Evolutionary conservation across 2,888 invertebrate genomes (phyloP), one percentile per base, ranked within the genome.

Genomic region (Pardosa pseudoannulata): DNA sequence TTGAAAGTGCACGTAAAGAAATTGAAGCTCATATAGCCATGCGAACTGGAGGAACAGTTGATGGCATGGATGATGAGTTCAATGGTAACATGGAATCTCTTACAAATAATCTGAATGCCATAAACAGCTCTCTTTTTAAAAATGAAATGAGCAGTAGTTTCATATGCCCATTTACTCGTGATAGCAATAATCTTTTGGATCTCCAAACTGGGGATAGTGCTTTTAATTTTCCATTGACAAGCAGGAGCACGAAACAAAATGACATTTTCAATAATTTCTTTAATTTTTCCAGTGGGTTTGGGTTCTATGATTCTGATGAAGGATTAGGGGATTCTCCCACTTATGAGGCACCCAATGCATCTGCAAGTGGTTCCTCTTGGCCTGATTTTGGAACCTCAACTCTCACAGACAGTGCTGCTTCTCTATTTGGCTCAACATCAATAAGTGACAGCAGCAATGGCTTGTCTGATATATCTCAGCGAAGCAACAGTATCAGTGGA

Each of bases 1-100:
- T 99, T 56, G 98, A 98, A 91, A 95, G 96, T 32, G 99, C 99
- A 5, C 94, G 96, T 89, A 95, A 96, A 90, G 98, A 99, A 93
- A 99, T 99, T 90, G 98, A 99, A 92, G 97, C 97, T 88, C 99
- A 99, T 93, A 99, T 99, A 92, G 98, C 97, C 27, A 94, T 97
- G 91, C 94, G 98, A 89, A 98, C 98, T 9, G 98, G 98, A 7
- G 94, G 93, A 27, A 89, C 92, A 86, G 91, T 93, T 65, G 93
- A 93, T 87, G 93, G 91, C 16, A 92, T 19, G 3, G 76, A 79
- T 23, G 78, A 86, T 1, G 85, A 88, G 13, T 78, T 56, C 62
- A 76, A 73, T 31, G 67, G 73, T 3, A 88, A 88, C 16, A 19
- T 86, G 13, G 88, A 88, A 1, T 62, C 78, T 29, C 31, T 62